Percentiles rank a stretch among this genome's conserved stretches.
Evolutionary conservation across 1,140 invertebrate genomes (phyloP).

Genomic region (Nasonia longicornis): DNA sequence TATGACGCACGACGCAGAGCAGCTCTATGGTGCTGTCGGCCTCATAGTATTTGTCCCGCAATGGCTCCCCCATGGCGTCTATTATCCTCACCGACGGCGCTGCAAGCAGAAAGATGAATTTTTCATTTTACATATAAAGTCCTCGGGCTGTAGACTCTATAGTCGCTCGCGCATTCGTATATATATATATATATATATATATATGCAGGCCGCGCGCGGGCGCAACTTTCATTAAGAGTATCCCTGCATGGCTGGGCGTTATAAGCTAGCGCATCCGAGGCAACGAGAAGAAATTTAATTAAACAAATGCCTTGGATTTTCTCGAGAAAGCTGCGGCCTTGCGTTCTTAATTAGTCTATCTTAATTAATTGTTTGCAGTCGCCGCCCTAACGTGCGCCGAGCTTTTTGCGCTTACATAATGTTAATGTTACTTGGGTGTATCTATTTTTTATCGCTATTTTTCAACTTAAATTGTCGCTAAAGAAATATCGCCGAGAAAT

Average conservation of each 20-base stretch:
- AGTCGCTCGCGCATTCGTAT: too few species aligned
- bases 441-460: too few species aligned
- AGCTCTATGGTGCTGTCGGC: slow-evolving; percentile 82
- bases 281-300: slow-evolving; percentile 1
- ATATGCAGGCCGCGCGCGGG: too few species aligned
- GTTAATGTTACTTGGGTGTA: neutral
- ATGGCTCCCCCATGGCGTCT: slow-evolving; percentile 76
- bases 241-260: neutral
- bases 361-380: neutral
- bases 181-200: too few species aligned
- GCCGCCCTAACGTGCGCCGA: neutral
- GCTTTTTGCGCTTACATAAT: neutral
- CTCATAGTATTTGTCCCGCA: slow-evolving; percentile 81
- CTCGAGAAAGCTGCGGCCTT: neutral
- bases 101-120: slow-evolving; percentile 60
- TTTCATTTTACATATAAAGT: neutral
- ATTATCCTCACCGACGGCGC: slow-evolving; percentile 82
- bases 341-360: neutral
- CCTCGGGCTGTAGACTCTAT: too few species aligned
- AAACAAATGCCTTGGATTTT: slow-evolving; percentile 1
- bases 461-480: too few species aligned
- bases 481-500: too few species aligned
- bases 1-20: slow-evolving; percentile 79
- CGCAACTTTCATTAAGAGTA: neutral
- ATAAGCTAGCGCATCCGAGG: neutral